phyloP scores from a whole-genome alignment of 2,113 vertebrate species.

The Melanocharis versteri region DNA sequence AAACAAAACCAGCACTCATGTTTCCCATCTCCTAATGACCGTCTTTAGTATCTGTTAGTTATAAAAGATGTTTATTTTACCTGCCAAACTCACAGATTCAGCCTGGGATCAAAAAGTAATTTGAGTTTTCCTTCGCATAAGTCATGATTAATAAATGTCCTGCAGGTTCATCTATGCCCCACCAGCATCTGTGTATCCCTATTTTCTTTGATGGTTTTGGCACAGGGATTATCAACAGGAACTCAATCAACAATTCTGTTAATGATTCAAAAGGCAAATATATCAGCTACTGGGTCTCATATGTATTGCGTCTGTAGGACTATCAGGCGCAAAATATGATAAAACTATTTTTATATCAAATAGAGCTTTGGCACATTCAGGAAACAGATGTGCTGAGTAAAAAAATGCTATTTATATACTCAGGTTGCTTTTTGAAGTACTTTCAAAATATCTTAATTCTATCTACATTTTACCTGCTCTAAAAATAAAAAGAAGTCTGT shows the following conservation, averaged over 20 bases:
- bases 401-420: neutral
- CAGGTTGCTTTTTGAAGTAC: neutral
- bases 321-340: neutral
- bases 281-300: slow-evolving; percentile 36
- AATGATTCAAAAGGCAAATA: slow-evolving; percentile 66
- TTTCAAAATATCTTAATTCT: neutral
- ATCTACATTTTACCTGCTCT: neutral
- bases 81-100: slow-evolving; percentile 61
- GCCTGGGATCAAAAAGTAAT: slow-evolving; percentile 62
- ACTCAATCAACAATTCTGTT: slow-evolving; percentile 62
- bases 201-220: slow-evolving; percentile 61
- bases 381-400: slow-evolving; percentile 24
- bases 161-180: slow-evolving; percentile 55
- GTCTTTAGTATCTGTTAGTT: slow-evolving; percentile 19
- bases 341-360: slow-evolving; percentile 15
- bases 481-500: neutral
- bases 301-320: slow-evolving; percentile 21
- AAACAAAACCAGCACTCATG: slow-evolving; percentile 20
- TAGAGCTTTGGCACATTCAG: slow-evolving; percentile 15
- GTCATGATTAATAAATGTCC: slow-evolving; percentile 59
- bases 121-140: slow-evolving; percentile 54
- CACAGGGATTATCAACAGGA: slow-evolving; percentile 58
- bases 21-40: slow-evolving; percentile 19
- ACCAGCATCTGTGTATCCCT: slow-evolving; percentile 60
- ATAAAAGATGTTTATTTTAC: slow-evolving; percentile 60